Evolutionary conservation across 2,113 vertebrate genomes (phyloP), one percentile per base, ranked within the genome.

Genomic region (Scomber scombrus): DNA sequence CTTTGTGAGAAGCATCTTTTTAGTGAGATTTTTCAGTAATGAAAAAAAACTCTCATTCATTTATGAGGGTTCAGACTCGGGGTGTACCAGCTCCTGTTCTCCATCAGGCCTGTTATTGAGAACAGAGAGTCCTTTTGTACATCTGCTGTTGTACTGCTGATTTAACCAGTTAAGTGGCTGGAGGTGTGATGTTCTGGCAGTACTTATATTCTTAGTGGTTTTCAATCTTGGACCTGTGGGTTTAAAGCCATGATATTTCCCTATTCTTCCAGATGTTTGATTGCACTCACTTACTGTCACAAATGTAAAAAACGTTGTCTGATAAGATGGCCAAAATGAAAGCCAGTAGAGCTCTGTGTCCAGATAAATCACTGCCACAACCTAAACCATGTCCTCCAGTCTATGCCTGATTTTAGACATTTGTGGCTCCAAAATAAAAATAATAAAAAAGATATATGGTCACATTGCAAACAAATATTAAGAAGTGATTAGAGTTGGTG

Each of bases 131-230:
- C 69, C 71, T 89, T 67, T 87, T 82, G 69, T 87, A 52, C 68
- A 89, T 88, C 82, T 87, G 75, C 71, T 80, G 73, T 83, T 84
- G 74, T 85, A n/a, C n/a, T 86, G 56, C 62, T 75, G 65, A 82
- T 81, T 89, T 88, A 84, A 82, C 81, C 80, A 76, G 57, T 78
- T 58, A 74, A 78, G 68, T 81, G 54, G 57, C 51, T 68, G n/a
- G 40, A 80, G 62, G 69, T 79, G 55, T 64, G 46, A 45, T 52
- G 21, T 52, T 67, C n/a, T 84, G 71, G 51, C 54, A 34, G 52
- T 8, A 47, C 72, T 76, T 3, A 61, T 85, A 57, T 61, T 82
- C 40, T 67, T 16, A 2, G 3, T 71, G 50, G 23, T 62, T 57
- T 11, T 71, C 4, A 55, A 71, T 40, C 34, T 40, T 40, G 34